Conservation (phyloP, 2,888 invertebrate genomes). For the Drosophila pegasa region DNA sequence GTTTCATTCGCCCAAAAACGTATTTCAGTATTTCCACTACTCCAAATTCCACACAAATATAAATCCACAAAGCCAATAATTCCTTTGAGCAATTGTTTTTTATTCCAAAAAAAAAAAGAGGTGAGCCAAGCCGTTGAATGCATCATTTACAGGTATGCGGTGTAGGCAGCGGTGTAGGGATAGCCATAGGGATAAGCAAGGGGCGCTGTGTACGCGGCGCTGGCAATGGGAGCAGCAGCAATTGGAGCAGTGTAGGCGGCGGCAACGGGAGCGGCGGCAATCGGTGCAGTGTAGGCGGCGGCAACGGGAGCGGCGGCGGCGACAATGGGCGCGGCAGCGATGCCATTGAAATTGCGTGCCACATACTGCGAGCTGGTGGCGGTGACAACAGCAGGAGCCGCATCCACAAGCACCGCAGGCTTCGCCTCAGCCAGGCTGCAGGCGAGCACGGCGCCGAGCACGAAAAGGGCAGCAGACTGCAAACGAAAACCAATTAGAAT, state of each 20-base stretch:
- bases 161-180: slow-evolving; percentile 65
- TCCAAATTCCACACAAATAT: not conserved
- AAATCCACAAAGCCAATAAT: not conserved
- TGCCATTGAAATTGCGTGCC: slow-evolving; percentile 87
- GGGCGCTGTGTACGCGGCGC: slow-evolving; percentile 65
- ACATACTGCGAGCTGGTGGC: slow-evolving; percentile 87
- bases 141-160: slow-evolving; percentile 48
- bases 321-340: slow-evolving; percentile 85
- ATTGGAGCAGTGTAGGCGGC: slow-evolving; percentile 79
- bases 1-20: not conserved
- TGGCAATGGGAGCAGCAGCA: slow-evolving; percentile 73
- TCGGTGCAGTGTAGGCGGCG: slow-evolving; percentile 79
- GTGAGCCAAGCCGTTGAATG: not conserved
- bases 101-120: not conserved
- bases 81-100: slow-evolving; percentile 24
- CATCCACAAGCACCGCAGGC: slow-evolving; percentile 76
- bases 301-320: slow-evolving; percentile 72
- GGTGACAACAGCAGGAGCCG: slow-evolving; percentile 85
- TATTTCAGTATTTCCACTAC: not conserved
- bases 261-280: slow-evolving; percentile 69
- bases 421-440: slow-evolving; percentile 86
- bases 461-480: slow-evolving; percentile 84
- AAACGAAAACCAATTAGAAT: slow-evolving; percentile 15
- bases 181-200: slow-evolving; percentile 61
- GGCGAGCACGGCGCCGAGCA: slow-evolving; percentile 82